These are phyloP conservation scores for Brachymystax lenok DNA, from an alignment of 2,797 vertebrate genomes.

Conservation along the genomic window DNA sequence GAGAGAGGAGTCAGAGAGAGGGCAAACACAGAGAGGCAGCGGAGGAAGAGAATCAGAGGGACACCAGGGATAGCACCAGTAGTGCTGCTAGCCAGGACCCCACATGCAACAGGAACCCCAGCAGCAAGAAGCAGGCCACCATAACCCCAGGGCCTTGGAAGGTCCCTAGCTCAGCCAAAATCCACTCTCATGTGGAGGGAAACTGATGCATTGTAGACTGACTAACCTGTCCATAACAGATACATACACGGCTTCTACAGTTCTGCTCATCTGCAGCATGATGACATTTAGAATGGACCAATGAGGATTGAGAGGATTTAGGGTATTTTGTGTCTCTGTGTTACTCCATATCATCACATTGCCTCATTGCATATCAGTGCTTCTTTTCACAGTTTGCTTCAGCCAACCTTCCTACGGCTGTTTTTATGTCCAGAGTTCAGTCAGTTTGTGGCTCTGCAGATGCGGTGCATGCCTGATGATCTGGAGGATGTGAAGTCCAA, in stretches of 20 bases:
- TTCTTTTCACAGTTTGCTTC: slow-evolving; percentile 61
- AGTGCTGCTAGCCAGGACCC: slow-evolving; percentile 69
- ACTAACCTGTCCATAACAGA: neutral
- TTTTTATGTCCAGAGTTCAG: slow-evolving; percentile 6
- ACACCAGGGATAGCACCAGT: slow-evolving; percentile 68
- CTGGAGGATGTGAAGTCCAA: slow-evolving; percentile 32
- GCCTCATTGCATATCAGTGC: slow-evolving; percentile 31
- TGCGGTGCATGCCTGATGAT: slow-evolving; percentile 3
- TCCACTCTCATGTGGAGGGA: slow-evolving; percentile 60
- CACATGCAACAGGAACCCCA: slow-evolving; percentile 65
- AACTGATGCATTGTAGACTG: slow-evolving; percentile 38
- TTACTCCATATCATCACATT: slow-evolving; percentile 47
- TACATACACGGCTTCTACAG: slow-evolving; percentile 41
- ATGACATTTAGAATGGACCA: slow-evolving; percentile 26
- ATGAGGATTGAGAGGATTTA: slow-evolving; percentile 5
- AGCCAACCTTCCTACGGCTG: slow-evolving; percentile 35
- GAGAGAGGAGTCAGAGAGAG: slow-evolving; percentile 37
- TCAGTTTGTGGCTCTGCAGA: slow-evolving; percentile 21
- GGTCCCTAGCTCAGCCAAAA: slow-evolving; percentile 84
- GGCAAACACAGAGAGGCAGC: slow-evolving; percentile 44
- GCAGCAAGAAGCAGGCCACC: slow-evolving; percentile 73
- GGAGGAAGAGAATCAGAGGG: slow-evolving; percentile 62
- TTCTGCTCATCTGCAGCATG: slow-evolving; percentile 7
- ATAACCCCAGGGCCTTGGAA: slow-evolving; percentile 96
- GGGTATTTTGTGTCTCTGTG: slow-evolving; percentile 71